Evolutionary conservation across 2,888 invertebrate genomes (phyloP).

Genomic region (Athalia circularis): DNA sequence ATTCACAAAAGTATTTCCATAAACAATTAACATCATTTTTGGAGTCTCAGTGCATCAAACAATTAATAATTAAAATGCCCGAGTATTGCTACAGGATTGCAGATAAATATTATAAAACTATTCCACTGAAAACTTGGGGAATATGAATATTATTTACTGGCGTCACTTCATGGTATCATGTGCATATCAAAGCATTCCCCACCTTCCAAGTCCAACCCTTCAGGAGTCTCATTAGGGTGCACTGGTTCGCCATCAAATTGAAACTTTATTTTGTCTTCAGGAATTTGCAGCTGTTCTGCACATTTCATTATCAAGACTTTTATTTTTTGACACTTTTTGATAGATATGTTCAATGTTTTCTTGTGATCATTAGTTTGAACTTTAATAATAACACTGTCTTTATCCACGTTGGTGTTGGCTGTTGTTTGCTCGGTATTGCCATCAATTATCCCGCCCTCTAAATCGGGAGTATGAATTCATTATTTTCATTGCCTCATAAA

Average conservation of each 20-base stretch:
- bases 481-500: background rate
- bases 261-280: constrained; percentile 61
- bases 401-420: constrained; percentile 37
- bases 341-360: constrained; percentile 53
- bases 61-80: background rate
- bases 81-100: background rate
- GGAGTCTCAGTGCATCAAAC: too few species aligned
- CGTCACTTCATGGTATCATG: constrained; percentile 39
- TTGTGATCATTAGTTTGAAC: constrained; percentile 62
- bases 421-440: constrained; percentile 5
- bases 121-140: background rate
- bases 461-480: background rate
- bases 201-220: constrained; percentile 65
- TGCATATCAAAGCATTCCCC: constrained; percentile 68
- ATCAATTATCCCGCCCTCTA: constrained; percentile 44
- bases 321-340: constrained; percentile 60
- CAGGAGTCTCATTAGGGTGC: constrained; percentile 62
- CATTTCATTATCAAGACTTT: constrained; percentile 57
- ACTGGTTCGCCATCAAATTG: constrained; percentile 68
- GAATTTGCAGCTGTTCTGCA: constrained; percentile 57
- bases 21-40: too few species aligned
- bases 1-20: too few species aligned
- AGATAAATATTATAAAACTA: background rate
- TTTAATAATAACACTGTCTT: constrained; percentile 62
- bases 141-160: background rate